A percentile compares a stretch with the other conserved stretches of the same genome.
Conservation (phyloP, 2,888 invertebrate species). For the Eupelmus urozonus region DNA sequence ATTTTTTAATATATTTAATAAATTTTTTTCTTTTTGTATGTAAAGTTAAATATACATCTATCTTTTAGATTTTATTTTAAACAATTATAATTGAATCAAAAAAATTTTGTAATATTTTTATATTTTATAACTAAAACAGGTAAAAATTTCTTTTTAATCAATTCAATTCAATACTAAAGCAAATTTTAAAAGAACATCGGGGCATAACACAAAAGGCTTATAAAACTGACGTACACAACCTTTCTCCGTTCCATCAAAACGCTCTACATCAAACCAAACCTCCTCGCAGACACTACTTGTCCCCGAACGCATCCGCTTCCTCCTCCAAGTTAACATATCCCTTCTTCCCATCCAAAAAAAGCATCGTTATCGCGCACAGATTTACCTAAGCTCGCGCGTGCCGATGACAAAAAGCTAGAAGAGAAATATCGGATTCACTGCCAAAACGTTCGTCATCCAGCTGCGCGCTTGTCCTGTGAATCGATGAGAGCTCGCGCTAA, state of each 20-base stretch:
- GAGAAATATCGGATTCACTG: conserved; percentile 41
- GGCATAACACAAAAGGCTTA: too few species aligned
- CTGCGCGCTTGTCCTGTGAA: neutral
- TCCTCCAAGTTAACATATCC: conserved; percentile 5
- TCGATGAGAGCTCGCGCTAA: neutral
- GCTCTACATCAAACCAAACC: conserved; percentile 13
- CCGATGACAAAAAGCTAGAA: conserved; percentile 49
- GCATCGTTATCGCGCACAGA: conserved; percentile 15
- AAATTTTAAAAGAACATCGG: too few species aligned
- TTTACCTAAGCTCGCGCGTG: conserved; percentile 27
- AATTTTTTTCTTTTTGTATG: neutral
- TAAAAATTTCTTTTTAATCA: too few species aligned
- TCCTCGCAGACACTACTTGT: conserved; percentile 15
- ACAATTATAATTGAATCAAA: too few species aligned
- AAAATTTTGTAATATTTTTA: too few species aligned
- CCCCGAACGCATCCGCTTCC: conserved; percentile 33
- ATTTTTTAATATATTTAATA: neutral
- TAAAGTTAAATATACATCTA: too few species aligned
- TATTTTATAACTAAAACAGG: too few species aligned
- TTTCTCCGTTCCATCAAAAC: too few species aligned
- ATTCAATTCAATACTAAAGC: too few species aligned
- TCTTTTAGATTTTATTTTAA: too few species aligned
- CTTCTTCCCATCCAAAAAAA: conserved; percentile 21
- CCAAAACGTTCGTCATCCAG: neutral
- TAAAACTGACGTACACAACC: too few species aligned